These are phyloP conservation scores for Euleptes europaea DNA, from an alignment of 2,113 vertebrate species.

Conservation along the genomic window DNA sequence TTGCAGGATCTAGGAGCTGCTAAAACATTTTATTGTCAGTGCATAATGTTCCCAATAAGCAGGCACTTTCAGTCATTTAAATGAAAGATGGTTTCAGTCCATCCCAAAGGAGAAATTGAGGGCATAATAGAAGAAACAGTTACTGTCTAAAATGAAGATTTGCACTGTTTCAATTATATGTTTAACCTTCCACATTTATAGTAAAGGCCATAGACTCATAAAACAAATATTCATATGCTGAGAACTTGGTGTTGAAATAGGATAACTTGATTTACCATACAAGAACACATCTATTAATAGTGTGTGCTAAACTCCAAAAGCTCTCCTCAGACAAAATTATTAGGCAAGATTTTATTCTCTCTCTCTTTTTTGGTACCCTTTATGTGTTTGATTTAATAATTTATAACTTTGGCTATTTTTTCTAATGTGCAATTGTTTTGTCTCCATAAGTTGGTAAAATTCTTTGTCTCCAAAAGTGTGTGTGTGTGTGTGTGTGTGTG, in stretches of 20 bases:
- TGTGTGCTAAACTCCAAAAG: not conserved
- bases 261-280: not conserved
- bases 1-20: not conserved
- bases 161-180: constrained; percentile 24
- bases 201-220: constrained; percentile 26
- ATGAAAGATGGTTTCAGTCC: constrained; percentile 20
- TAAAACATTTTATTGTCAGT: not conserved
- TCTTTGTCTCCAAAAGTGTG: not conserved
- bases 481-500: no score
- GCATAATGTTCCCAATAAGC: not conserved
- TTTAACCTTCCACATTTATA: constrained; percentile 11
- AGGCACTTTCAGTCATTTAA: not conserved
- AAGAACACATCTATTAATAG: constrained; percentile 3
- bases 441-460: not conserved
- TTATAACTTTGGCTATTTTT: not conserved
- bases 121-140: constrained; percentile 29
- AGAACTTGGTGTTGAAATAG: constrained; percentile 16
- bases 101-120: not conserved
- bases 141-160: constrained; percentile 30
- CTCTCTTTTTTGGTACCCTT: not conserved
- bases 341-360: not conserved
- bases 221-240: constrained; percentile 1
- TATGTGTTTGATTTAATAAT: not conserved
- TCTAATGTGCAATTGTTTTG: not conserved
- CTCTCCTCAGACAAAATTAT: not conserved